A percentile compares a stretch with the other conserved stretches of the same genome.
Evolutionary conservation across 1,140 invertebrate genomes (phyloP).

Genomic region (Orius laevigatus): DNA sequence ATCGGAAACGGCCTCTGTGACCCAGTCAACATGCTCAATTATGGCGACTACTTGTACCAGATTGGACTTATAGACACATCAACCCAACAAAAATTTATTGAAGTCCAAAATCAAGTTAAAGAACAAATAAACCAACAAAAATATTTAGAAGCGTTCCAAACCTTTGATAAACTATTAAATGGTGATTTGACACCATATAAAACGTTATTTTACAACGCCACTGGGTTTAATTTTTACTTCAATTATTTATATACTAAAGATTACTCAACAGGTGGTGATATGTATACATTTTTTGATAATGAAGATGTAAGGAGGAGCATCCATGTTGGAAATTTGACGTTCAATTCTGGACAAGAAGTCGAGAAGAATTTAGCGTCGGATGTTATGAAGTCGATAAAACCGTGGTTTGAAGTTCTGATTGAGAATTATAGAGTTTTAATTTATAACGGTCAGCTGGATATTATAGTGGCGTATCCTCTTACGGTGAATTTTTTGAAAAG

Average conservation of each 20-base stretch:
- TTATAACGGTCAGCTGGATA: slow-evolving; percentile 63
- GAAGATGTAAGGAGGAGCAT: slow-evolving; percentile 34
- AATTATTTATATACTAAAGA: slow-evolving; percentile 8
- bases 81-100: slow-evolving; percentile 21
- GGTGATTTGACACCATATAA: slow-evolving; percentile 9
- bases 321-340: slow-evolving; percentile 61
- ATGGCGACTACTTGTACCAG: slow-evolving; percentile 45
- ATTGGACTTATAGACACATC: slow-evolving; percentile 41
- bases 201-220: slow-evolving; percentile 9
- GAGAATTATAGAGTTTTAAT: slow-evolving; percentile 48
- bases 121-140: slow-evolving; percentile 12
- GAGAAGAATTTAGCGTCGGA: slow-evolving; percentile 54
- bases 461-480: slow-evolving; percentile 64
- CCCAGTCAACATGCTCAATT: slow-evolving; percentile 42
- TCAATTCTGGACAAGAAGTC: slow-evolving; percentile 33
- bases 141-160: slow-evolving; percentile 16
- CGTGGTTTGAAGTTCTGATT: slow-evolving; percentile 51
- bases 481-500: slow-evolving; percentile 45
- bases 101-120: slow-evolving; percentile 6
- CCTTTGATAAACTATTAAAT: slow-evolving; percentile 8
- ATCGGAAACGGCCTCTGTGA: slow-evolving; percentile 52
- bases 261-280: background rate
- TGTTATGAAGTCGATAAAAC: slow-evolving; percentile 66
- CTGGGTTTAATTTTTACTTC: slow-evolving; percentile 10
- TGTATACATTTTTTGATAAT: too few species aligned